Evolutionary conservation across 1,140 invertebrate genomes (phyloP), one percentile per base, ranked within the genome.

Genomic region (Eriosoma lanigerum): DNA sequence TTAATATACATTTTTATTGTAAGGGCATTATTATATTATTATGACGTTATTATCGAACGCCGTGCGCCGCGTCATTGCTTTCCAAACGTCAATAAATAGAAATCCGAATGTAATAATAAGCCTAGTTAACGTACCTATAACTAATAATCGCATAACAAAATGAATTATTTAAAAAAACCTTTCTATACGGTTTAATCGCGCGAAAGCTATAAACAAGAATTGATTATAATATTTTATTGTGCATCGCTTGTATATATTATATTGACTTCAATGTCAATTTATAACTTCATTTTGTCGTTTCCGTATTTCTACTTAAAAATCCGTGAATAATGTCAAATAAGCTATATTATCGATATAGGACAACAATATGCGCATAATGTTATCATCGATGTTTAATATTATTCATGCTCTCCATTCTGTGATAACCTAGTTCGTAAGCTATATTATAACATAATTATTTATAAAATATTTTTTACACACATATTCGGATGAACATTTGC

Each of bases 141-240:
- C n/a, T n/a, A n/a, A n/a, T 8, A 38, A 19, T n/a, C 29, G 32
- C 62, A 66, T 38, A 38, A 68, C 62, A 64, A 38, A 62, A 64
- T 15, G 29, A 68, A 68, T 46, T 68, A 68, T 21, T 46, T 21
- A 68, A 46, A 44, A 21, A 52, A 73, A 73, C 70, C 70, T 73
- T 73, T 48, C 46, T 73, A n/a, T 52, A 32, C 70, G 48, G 24
- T 73, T 29, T 52, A 52, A 73, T 73, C 70, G 70, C 70, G 70
- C 64, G 64, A 52, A 72, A 72, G 9, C 24, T 10, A 12, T 48
- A 38, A 1, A 17, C 29, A 3, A 29, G 44, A 26, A 24, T 21
- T 66, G 19, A 21, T 24, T 46, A 46, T 24, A 24, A 32, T 58
- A 38, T 54, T 52, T 75, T 32, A 21, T 21, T 17, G 68, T 72